These are phyloP conservation scores for Pantherophis alleghaniensis DNA, from an alignment of 2,797 vertebrate genomes.

Conservation along the genomic window DNA sequence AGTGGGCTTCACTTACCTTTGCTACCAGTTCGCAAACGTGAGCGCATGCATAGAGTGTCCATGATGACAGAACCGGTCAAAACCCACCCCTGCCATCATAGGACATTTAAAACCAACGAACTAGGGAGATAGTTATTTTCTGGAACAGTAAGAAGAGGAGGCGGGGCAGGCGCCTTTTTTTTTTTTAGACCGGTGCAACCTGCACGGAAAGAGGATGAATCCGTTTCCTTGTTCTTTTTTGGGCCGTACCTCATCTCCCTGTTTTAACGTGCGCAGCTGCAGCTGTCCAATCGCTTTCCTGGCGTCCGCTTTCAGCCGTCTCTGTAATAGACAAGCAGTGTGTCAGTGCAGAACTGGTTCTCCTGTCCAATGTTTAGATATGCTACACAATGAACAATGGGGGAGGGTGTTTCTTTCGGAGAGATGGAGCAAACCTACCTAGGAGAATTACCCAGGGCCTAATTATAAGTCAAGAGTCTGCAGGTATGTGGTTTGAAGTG, in stretches of 20 bases:
- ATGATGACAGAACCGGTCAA: too few relatives aligned
- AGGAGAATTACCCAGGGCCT: background rate
- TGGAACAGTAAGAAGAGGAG: background rate
- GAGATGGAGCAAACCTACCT: background rate
- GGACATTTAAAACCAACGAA: background rate
- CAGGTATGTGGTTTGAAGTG: background rate
- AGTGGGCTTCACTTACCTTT: too few relatives aligned
- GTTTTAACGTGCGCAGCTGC: constrained; percentile 82
- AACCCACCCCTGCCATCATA: too few relatives aligned
- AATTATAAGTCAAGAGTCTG: background rate
- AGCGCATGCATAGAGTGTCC: too few relatives aligned
- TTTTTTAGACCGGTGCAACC: too few relatives aligned
- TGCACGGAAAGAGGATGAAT: background rate
- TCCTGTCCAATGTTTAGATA: background rate
- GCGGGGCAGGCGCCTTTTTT: background rate
- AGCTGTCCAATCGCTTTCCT: constrained; percentile 85
- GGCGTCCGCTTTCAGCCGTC: constrained; percentile 80
- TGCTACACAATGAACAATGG: background rate
- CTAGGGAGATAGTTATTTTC: background rate
- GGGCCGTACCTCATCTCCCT: constrained; percentile 79
- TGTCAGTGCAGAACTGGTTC: constrained; percentile 19
- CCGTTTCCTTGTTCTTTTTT: background rate
- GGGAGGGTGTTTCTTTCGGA: background rate
- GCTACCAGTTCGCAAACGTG: too few relatives aligned
- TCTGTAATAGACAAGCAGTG: constrained; percentile 68